Evolutionary conservation across 2,113 vertebrate species (phyloP).

Genomic region (Arenaria interpres): DNA sequence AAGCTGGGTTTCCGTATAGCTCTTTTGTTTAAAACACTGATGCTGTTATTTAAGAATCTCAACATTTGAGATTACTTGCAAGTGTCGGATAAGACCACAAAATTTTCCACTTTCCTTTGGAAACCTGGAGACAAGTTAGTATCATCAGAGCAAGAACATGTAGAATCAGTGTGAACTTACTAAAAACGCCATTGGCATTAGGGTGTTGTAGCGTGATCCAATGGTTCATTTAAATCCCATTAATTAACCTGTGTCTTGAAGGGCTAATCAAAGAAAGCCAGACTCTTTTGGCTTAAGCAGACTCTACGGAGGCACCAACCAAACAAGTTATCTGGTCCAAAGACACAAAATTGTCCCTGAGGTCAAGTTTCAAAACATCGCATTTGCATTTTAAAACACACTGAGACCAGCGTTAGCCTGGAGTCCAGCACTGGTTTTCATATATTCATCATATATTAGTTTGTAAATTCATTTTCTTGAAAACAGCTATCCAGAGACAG

Average conservation of each 20-base stretch:
- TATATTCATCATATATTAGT: not conserved
- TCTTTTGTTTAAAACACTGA: not conserved
- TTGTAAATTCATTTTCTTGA: not conserved
- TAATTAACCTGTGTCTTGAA: not conserved
- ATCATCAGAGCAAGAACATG: not conserved
- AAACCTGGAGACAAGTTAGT: not conserved
- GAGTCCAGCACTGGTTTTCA: not conserved
- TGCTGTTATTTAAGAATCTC: not conserved
- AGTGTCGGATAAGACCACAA: not conserved
- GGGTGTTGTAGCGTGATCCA: not conserved
- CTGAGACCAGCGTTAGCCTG: not conserved
- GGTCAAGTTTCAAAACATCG: not conserved
- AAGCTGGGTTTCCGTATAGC: not conserved
- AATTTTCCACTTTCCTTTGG: not conserved
- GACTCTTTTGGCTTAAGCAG: not conserved
- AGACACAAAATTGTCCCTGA: not conserved
- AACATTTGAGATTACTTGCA: not conserved
- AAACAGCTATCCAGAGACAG: not conserved
- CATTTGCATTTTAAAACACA: not conserved
- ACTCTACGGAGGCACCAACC: not conserved
- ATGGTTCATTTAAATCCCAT: not conserved
- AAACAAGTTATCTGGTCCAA: not conserved
- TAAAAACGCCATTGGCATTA: not conserved
- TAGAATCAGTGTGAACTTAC: not conserved
- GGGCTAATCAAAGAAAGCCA: not conserved